phyloP scores from a whole-genome alignment of 1,140 invertebrate genomes.

The Diorhabda sublineata region DNA sequence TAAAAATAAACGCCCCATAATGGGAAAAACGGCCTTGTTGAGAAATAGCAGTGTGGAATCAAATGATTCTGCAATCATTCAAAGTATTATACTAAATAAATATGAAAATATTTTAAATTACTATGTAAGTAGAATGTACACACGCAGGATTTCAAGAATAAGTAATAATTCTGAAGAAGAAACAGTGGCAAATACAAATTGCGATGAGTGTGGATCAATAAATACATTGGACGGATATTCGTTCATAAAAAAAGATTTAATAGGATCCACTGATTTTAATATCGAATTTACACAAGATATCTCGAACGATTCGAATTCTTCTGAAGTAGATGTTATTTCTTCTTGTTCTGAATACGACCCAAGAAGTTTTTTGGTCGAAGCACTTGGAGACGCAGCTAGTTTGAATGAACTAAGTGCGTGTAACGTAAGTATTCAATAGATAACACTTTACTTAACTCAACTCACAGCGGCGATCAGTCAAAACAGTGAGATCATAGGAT shows the following conservation, averaged over 20 bases:
- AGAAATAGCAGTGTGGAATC: slow-evolving; percentile 7
- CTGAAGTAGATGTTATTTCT: not conserved
- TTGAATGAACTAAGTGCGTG: not conserved
- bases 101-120: slow-evolving; percentile 22
- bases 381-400: slow-evolving; percentile 18
- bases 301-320: not conserved
- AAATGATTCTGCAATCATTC: slow-evolving; percentile 8
- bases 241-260: no score
- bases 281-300: not conserved
- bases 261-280: no score
- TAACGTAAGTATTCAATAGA: slow-evolving; percentile 3
- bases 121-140: slow-evolving; percentile 25
- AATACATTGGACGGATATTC: slow-evolving; percentile 9
- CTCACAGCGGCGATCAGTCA: not conserved
- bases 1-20: slow-evolving; percentile 16
- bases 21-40: slow-evolving; percentile 11
- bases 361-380: slow-evolving; percentile 23
- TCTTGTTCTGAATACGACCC: slow-evolving; percentile 20
- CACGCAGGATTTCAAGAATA: slow-evolving; percentile 22
- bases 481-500: not conserved
- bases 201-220: not conserved
- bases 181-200: not conserved
- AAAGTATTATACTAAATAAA: slow-evolving; percentile 18
- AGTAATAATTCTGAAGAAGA: slow-evolving; percentile 21
- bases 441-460: not conserved